A percentile compares a stretch with the other conserved stretches of the same genome.
phyloP scores from a whole-genome alignment of 2,797 vertebrate genomes.

The Centropyge bicolor region DNA sequence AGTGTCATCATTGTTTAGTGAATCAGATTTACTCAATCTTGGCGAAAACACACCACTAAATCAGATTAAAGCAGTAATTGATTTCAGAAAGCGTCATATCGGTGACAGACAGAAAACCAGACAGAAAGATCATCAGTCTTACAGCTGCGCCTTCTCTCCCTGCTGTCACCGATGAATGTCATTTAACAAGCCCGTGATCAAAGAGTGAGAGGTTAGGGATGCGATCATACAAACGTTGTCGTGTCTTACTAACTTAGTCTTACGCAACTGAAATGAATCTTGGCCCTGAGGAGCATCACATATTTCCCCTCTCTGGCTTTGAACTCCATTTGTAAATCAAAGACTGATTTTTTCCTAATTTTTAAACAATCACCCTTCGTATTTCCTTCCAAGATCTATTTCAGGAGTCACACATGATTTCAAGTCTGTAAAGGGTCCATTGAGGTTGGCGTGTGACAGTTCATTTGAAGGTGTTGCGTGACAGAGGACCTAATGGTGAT shows the following conservation, averaged over 20 bases:
- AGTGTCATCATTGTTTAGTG: conserved; percentile 14
- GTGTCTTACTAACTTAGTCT: background rate
- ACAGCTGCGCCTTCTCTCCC: background rate
- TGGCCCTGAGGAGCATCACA: background rate
- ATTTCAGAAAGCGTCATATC: conserved; percentile 37
- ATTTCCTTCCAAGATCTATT: conserved; percentile 28
- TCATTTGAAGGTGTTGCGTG: conserved; percentile 58
- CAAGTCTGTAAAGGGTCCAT: background rate
- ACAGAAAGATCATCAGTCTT: background rate
- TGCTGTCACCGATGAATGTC: background rate
- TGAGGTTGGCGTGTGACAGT: conserved; percentile 15
- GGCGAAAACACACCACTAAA: conserved; percentile 23
- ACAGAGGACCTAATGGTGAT: conserved; percentile 57
- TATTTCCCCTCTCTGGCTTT: conserved; percentile 3
- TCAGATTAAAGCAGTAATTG: conserved; percentile 26
- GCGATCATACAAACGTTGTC: conserved; percentile 8
- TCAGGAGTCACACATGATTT: conserved; percentile 13
- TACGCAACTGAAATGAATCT: conserved; percentile 33
- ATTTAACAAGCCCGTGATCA: conserved; percentile 26
- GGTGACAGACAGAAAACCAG: conserved; percentile 13
- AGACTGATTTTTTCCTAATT: background rate
- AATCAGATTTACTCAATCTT: conserved; percentile 15
- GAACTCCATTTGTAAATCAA: conserved; percentile 37
- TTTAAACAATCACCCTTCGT: background rate
- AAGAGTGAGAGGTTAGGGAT: conserved; percentile 9